Conservation (phyloP, 2,113 vertebrate genomes). For the Varanus salvator region DNA sequence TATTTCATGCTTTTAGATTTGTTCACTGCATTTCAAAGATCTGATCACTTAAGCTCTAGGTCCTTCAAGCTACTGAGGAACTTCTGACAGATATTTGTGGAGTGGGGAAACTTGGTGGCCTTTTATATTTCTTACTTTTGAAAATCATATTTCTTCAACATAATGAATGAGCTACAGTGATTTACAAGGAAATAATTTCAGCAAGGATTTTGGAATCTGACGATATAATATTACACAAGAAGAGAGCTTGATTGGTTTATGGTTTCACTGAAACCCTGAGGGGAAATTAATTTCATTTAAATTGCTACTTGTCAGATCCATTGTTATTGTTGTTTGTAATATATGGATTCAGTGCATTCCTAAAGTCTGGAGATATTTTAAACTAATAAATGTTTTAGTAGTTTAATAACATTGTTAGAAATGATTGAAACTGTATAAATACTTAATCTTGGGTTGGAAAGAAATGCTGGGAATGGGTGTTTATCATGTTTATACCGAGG, state of each 20-base stretch:
- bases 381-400: conserved; percentile 65
- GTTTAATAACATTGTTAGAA: conserved; percentile 57
- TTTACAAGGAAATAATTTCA: conserved; percentile 69
- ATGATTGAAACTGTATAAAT: conserved; percentile 62
- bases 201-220: conserved; percentile 38
- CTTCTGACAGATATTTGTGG: conserved; percentile 43
- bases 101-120: conserved; percentile 9
- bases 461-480: conserved; percentile 35
- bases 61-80: conserved; percentile 17
- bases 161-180: conserved; percentile 59
- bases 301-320: conserved; percentile 61
- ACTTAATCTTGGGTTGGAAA: conserved; percentile 45
- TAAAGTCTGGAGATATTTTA: conserved; percentile 63
- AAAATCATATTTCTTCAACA: conserved; percentile 51
- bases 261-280: conserved; percentile 61
- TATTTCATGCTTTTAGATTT: conserved; percentile 22
- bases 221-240: conserved; percentile 57
- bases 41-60: conserved; percentile 18
- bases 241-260: conserved; percentile 63
- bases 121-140: conserved; percentile 50
- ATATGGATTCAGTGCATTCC: conserved; percentile 51
- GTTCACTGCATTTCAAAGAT: conserved; percentile 34
- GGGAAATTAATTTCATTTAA: conserved; percentile 69
- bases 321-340: conserved; percentile 63
- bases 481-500: conserved; percentile 55